Evolutionary conservation across 2,797 vertebrate genomes (phyloP), one percentile per base, ranked within the genome.

Genomic region (Benthosema pterotum): DNA sequence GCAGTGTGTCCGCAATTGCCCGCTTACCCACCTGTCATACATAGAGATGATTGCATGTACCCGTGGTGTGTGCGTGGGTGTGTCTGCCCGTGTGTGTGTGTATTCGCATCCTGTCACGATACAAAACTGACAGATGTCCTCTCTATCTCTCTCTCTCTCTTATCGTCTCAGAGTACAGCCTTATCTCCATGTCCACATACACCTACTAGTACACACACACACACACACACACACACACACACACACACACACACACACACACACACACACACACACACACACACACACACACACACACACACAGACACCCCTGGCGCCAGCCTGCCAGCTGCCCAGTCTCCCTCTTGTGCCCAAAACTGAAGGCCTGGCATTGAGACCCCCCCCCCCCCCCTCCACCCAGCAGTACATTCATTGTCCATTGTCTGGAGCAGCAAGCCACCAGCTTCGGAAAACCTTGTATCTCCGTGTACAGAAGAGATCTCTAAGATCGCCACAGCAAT

Each of bases 381-480:
- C 58, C 59, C 49, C 17, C 15, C 11, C 28, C 56, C 63, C 65
- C 14, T 1, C 65, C 60, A 77, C 25, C 64, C 71, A 75, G 63
- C 80, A 78, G n/a, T n/a, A n/a, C n/a, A n/a, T n/a, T n/a, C 83
- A 81, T 72, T 71, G 75, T 71, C 69, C 67, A 71, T 79, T 81
- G 78, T 86, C 71, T 38, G n/a, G 52, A 46, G 43, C 43, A 46
- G 43, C 43, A 8, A 0, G 32, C 32, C 6, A 8, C 9, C 32
- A 8, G 28, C 5, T 7, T 9, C 32, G 6, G 32, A 38, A n/a
- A 38, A 38, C 32, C 32, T 38, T 2, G 6, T 38, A 38, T 38
- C 32, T 38, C 28, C 28, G 5, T 3, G 7, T 22, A 22, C n/a
- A n/a, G n/a, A n/a, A n/a, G n/a, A 6, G 32, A 38, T 38, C 32